Percentiles rank a stretch among this genome's conserved stretches.
Conservation (phyloP, 1,140 invertebrate genomes). For the Orius insidiosus region DNA sequence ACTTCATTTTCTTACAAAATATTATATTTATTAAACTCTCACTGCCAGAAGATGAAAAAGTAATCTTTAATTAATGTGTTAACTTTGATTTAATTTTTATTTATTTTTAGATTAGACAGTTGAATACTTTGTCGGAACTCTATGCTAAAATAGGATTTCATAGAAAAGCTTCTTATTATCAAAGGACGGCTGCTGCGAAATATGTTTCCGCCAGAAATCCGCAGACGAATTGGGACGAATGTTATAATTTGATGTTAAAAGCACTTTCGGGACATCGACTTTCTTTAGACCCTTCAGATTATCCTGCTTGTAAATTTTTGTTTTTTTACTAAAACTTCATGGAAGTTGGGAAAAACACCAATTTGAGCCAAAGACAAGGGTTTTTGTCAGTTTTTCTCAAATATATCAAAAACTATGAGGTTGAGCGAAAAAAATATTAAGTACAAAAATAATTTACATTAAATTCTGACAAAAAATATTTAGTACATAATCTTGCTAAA, state of each 20-base stretch:
- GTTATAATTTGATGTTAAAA: constrained; percentile 78
- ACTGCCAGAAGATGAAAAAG: constrained; percentile 80
- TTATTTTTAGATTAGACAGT: constrained; percentile 49
- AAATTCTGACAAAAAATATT: no score
- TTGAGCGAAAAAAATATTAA: no score
- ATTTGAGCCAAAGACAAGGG: no score
- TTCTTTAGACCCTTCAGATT: constrained; percentile 70
- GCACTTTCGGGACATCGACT: constrained; percentile 77
- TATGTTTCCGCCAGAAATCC: constrained; percentile 76
- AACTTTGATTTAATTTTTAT: constrained; percentile 1
- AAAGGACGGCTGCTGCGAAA: constrained; percentile 72
- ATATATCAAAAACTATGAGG: no score
- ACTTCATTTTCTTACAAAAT: constrained; percentile 89
- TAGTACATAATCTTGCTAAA: no score
- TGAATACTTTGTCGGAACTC: constrained; percentile 68
- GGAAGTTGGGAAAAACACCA: no score
- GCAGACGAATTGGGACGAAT: constrained; percentile 74
- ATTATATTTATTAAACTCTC: constrained; percentile 86
- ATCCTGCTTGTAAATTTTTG: constrained; percentile 49
- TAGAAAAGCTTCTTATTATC: constrained; percentile 85
- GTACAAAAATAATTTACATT: no score
- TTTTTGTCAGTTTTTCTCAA: no score
- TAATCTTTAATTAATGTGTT: constrained; percentile 22
- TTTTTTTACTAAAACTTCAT: no score
- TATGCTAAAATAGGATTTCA: constrained; percentile 79